Evolutionary conservation across 2,888 invertebrate genomes (phyloP), one percentile per base, ranked within the genome.

Genomic region (Dryadula phaetusa): DNA sequence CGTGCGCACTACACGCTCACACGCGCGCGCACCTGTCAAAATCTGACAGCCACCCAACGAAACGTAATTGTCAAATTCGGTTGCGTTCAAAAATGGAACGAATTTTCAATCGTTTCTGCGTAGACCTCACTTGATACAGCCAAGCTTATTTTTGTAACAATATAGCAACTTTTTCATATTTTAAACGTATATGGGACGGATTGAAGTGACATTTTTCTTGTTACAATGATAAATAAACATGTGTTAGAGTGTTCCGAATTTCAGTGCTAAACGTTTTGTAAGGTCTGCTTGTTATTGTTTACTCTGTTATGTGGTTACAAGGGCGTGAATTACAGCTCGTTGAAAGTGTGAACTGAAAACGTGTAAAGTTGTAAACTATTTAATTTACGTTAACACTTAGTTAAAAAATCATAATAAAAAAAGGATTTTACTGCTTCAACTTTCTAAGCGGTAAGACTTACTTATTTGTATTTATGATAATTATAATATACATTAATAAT

Each of bases 1-100:
- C 90, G 92, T 79, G 90, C 91, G 90, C 90, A 85, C 70, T 82
- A 88, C 92, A 92, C 91, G 92, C 86, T 86, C 83, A 85, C 80
- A 86, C 84, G 83, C 81, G 82, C 84, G 86, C 85, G 81, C 73
- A 80, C 76, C 86, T 84, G 85, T 85, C 87, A 85, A 82, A 81
- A 72, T 73, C 85, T 81, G 80, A 85, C 87, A 84, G 81, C 80
- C 83, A 82, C 86, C 83, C 80, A 64, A 66, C 40, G 64, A 69
- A 64, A 67, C 68, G 65, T 64, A 72, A 64, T 66, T 72, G 69
- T 69, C 69, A 69, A 70, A 70, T 62, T 64, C 64, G 40, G 58
- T 61, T 70, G 62, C 65, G 70, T 70, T 72, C 67, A 67, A 74
- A 88, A 85, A 88, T 87, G 87, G 82, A 86, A 83, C 84, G 79